Evolutionary conservation across 2,113 vertebrate genomes (phyloP), one percentile per base, ranked within the genome.

Genomic region (Rhea americana): DNA sequence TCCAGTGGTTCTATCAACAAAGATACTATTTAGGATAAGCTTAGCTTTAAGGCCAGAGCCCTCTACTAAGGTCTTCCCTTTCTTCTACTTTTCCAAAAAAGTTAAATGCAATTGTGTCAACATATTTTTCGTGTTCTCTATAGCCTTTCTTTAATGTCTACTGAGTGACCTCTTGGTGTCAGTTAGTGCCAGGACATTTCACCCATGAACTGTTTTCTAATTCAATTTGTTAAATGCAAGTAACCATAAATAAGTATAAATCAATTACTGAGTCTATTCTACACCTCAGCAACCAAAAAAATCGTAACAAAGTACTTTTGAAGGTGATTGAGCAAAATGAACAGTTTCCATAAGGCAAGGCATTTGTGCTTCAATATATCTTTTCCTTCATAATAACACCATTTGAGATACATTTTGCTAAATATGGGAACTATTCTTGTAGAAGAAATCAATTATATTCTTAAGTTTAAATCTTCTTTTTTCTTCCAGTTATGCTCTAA

Each of bases 391-490:
- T 56, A 82, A 90, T 87, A 97, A 7, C 22, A 80, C 65, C 50
- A 87, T 83, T 87, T 95, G 45, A 92, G 95, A 91, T 77, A 70
- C 47, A 82, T 91, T 93, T 93, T 78, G 68, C 82, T 94, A 96
- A 94, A 95, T 86, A 94, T n/a, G 41, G 41, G 18, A 95, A 88
- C 43, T 86, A 56, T 90, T 90, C 90, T 95, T 96, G 89, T 79
- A 96, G 73, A 79, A 95, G 63, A 94, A 97, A 97, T 97, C 75
- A 96, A 96, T 97, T 96, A 95, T 58, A 91, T 96, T 95, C 93
- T 95, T 88, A 95, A 93, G 37, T 95, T 85, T 91, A 93, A 87
- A 85, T 88, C 63, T 73, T 87, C 50, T 81, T 89, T 94, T 80
- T 67, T 91, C 51, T 56, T 30, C 82, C 75, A 95, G 81, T 50